Base-by-base conservation (phyloP, 2,797 vertebrate genomes). In the Pitangus sulphuratus region DNA sequence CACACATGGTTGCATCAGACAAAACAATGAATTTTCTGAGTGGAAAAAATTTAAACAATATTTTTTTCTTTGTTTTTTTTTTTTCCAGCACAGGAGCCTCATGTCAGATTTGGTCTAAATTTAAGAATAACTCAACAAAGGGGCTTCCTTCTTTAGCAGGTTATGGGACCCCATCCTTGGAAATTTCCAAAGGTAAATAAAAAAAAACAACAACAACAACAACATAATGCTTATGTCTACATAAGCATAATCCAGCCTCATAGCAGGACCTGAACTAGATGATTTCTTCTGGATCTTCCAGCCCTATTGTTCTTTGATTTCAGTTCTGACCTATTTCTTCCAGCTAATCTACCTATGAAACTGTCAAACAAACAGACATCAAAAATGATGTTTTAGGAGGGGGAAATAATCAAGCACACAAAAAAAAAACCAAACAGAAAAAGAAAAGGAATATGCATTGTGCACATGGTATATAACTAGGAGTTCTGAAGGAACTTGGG, bases 241-340 rank as follows among this genome's bases (percentile, higher is more conserved):
- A 22, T 21, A 42, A 33, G 35, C 35, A 54, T 21, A 22, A 84
- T 53, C 17, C 37, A 90, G 50, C 53, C 35, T 77, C 28, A 21
- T 19, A 45, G 69, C 81, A 88, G 26, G 45, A 69, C n/a, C n/a
- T 26, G 18, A 22, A 61, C 72, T 20, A 66, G 25, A 30, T 40
- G 39, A 30, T 61, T 69, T 84, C 61, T 84, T 81, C 60, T 71
- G 39, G 48, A 68, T 56, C 62, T 86, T 88, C 57, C 57, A 90
- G n/a, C 39, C 24, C 31, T 84, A 15, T 40, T 61, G 31, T 78
- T 84, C 69, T 86, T 80, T 75, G 30, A 65, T 80, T 93, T 86
- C 69, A 86, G 37, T 84, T 47, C 58, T 90, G 94, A 91, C 80
- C 92, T 91, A 90, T 51, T 90, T 95, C 62, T 82, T 95, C 39